phyloP scores from a whole-genome alignment of 1,140 invertebrate genomes.

The Diprion similis region DNA sequence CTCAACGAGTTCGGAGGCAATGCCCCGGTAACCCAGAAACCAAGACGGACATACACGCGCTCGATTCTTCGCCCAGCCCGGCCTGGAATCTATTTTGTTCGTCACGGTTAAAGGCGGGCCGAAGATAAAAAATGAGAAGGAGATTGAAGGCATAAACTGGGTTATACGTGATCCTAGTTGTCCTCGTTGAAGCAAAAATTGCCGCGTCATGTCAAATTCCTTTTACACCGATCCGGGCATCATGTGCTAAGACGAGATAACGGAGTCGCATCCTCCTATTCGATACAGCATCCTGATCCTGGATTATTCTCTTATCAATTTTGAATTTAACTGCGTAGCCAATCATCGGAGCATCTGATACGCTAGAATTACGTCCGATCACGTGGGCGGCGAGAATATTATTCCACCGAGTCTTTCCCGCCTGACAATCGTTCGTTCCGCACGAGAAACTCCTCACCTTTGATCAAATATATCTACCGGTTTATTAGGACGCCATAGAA shows the following conservation, averaged over 20 bases:
- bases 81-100: conserved; percentile 4
- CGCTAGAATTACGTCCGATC: neutral
- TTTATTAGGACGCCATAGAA: too few species aligned
- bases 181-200: neutral
- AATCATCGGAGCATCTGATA: neutral
- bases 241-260: too few species aligned
- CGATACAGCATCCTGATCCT: neutral
- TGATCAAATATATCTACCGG: too few species aligned
- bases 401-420: neutral
- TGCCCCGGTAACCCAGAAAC: conserved; percentile 2
- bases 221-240: neutral
- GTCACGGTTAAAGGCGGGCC: neutral
- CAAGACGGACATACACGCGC: neutral
- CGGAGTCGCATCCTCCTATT: too few species aligned
- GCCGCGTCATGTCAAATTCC: neutral
- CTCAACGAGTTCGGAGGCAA: neutral
- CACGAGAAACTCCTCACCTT: too few species aligned
- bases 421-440: too few species aligned
- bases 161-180: neutral
- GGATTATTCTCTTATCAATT: neutral
- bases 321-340: neutral
- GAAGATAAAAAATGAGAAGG: neutral
- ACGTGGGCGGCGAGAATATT: neutral
- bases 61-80: neutral
- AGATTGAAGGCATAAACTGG: neutral